Conservation (phyloP, 2,113 vertebrate species). For the Brachionichthys hirsutus region DNA sequence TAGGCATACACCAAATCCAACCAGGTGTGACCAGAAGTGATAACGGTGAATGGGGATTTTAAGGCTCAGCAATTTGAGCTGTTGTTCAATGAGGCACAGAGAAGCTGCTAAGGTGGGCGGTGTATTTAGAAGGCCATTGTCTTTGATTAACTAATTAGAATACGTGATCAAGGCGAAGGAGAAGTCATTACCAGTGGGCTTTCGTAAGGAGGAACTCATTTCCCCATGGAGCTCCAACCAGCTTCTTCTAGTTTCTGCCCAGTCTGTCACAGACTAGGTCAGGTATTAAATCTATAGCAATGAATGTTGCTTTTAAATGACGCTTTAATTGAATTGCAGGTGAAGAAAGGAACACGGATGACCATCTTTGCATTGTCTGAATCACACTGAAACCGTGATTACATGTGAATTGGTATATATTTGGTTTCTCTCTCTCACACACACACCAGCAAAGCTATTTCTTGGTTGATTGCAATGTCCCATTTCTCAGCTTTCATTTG, state of each 20-base stretch:
- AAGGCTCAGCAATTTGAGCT: slow-evolving; percentile 47
- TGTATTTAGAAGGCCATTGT: slow-evolving; percentile 63
- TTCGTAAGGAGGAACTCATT: slow-evolving; percentile 61
- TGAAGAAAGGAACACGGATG: slow-evolving; percentile 53
- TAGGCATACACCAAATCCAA: slow-evolving; percentile 48
- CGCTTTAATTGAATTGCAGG: slow-evolving; percentile 73
- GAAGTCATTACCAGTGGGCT: slow-evolving; percentile 76
- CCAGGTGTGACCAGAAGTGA: slow-evolving; percentile 66
- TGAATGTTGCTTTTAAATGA: slow-evolving; percentile 77
- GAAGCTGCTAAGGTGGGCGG: slow-evolving; percentile 67
- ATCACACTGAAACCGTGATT: slow-evolving; percentile 46
- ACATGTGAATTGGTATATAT: too few species aligned
- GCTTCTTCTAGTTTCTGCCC: slow-evolving; percentile 40
- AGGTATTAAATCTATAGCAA: slow-evolving; percentile 75
- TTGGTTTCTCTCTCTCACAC: slow-evolving; percentile 1
- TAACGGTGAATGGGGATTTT: slow-evolving; percentile 55
- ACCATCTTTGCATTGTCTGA: slow-evolving; percentile 52
- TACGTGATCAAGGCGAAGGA: slow-evolving; percentile 81
- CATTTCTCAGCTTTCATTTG: neutral
- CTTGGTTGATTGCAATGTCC: neutral
- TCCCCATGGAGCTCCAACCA: slow-evolving; percentile 57
- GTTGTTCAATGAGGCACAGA: slow-evolving; percentile 63
- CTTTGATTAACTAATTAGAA: slow-evolving; percentile 80
- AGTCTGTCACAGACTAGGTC: slow-evolving; percentile 55
- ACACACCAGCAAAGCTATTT: slow-evolving; percentile 12